Conservation (phyloP, 2,888 invertebrate genomes). For the Agriopis marginaria region DNA sequence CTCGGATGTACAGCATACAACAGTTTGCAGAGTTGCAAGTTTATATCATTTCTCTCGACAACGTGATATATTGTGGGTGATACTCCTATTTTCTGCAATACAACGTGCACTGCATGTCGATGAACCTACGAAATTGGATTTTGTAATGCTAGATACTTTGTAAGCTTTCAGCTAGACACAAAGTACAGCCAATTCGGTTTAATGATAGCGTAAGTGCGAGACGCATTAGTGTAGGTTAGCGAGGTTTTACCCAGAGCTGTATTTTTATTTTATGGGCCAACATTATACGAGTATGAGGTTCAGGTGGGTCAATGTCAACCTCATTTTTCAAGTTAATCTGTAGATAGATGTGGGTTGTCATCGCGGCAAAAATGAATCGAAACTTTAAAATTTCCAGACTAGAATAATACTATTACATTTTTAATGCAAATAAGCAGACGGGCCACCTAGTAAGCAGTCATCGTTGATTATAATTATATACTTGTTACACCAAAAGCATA, state of each 20-base stretch:
- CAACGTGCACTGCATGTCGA: constrained; percentile 44
- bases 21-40: constrained; percentile 21
- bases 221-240: constrained; percentile 30
- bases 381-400: no score
- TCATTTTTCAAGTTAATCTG: not conserved
- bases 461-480: no score
- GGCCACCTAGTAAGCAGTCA: no score
- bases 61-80: constrained; percentile 43
- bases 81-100: constrained; percentile 41
- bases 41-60: constrained; percentile 33
- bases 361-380: no score
- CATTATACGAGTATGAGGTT: no score
- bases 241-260: constrained; percentile 6
- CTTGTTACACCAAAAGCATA: no score
- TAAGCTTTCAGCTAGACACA: constrained; percentile 32
- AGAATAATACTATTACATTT: no score
- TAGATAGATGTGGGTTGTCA: no score
- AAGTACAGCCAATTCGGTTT: constrained; percentile 34
- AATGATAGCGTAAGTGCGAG: constrained; percentile 33
- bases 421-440: no score
- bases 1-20: not conserved
- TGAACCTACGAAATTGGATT: constrained; percentile 43
- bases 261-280: not conserved
- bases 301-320: not conserved
- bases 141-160: constrained; percentile 33